Evolutionary conservation across 2,888 invertebrate genomes (phyloP).

Genomic region (Homarus gammarus): DNA sequence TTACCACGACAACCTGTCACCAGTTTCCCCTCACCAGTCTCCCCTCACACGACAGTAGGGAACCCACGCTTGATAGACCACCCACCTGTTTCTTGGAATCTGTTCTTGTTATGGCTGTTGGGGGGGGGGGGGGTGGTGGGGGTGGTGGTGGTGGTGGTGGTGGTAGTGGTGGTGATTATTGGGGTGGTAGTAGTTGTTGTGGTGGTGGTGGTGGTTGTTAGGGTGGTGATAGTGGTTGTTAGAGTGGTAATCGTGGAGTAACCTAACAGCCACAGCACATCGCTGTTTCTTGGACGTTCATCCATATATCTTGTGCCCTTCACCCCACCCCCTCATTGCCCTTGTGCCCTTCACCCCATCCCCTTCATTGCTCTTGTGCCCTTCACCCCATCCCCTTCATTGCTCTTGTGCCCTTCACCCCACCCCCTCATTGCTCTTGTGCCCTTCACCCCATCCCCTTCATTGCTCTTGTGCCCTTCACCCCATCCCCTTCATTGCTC

Average conservation of each 20-base stretch:
- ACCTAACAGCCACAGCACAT: too few species aligned
- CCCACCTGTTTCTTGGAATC: conserved; percentile 25
- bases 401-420: too few species aligned
- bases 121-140: neutral
- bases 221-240: neutral
- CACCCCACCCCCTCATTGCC: too few species aligned
- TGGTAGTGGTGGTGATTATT: neutral
- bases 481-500: too few species aligned
- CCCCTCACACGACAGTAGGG: neutral
- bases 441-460: too few species aligned
- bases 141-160: neutral
- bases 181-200: neutral
- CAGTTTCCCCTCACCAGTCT: conserved; percentile 5
- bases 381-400: too few species aligned
- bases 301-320: too few species aligned
- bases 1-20: conserved; percentile 1
- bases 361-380: too few species aligned
- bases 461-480: too few species aligned
- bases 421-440: too few species aligned
- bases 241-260: neutral
- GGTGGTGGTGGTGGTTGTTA: neutral
- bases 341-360: too few species aligned
- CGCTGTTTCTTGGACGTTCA: too few species aligned
- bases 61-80: neutral
- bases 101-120: neutral